Evolutionary conservation across 2,888 invertebrate genomes (phyloP).

Genomic region (Leptura quadrifasciata): DNA sequence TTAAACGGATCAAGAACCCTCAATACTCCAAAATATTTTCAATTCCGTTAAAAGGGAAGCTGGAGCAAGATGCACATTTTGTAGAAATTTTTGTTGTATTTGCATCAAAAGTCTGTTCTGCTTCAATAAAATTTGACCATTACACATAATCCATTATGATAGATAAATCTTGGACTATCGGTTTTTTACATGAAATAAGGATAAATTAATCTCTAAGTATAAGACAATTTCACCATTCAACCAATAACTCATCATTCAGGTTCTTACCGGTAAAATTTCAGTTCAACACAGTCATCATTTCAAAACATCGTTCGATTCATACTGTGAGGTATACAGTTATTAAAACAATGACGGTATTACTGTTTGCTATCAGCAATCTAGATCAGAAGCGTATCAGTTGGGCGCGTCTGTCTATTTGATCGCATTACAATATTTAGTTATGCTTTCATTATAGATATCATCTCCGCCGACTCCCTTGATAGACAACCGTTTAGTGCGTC

Average conservation of each 20-base stretch:
- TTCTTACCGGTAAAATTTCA: neutral
- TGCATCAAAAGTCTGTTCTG: no score
- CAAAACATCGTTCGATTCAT: conserved; percentile 28
- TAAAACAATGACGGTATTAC: conserved; percentile 43
- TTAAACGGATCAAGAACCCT: no score
- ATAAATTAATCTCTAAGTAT: no score
- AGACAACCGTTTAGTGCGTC: conserved; percentile 68
- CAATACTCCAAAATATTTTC: no score
- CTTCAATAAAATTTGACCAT: no score
- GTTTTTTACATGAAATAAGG: no score
- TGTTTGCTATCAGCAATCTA: conserved; percentile 32
- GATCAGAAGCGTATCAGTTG: conserved; percentile 58
- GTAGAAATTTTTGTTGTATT: no score
- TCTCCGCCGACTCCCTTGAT: conserved; percentile 67
- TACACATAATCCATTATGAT: no score
- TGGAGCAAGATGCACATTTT: no score
- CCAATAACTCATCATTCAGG: neutral
- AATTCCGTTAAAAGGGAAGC: no score
- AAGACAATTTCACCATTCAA: neutral
- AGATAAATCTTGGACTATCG: no score
- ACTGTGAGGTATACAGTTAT: conserved; percentile 39
- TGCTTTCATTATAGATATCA: conserved; percentile 68
- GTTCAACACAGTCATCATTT: conserved; percentile 35
- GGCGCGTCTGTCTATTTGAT: conserved; percentile 66
- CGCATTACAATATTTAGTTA: conserved; percentile 71